These are phyloP conservation scores for Ciona savignyi DNA, from an alignment of 23 tunicate species.

Conservation along the genomic window DNA sequence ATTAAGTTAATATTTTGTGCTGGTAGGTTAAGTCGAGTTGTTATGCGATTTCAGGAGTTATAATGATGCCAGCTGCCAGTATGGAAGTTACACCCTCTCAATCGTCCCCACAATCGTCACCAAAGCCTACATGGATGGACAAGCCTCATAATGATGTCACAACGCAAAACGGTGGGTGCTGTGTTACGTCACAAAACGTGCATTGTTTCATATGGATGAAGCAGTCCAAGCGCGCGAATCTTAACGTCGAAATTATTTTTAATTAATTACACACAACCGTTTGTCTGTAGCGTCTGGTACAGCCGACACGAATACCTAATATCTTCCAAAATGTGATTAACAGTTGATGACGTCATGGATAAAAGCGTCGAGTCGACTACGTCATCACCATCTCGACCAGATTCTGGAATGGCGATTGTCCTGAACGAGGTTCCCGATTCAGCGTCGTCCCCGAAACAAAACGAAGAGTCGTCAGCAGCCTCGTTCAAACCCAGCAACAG, in stretches of 20 bases:
- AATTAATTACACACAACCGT: no score
- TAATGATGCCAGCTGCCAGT: background rate
- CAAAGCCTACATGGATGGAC: background rate
- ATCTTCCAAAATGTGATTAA: no score
- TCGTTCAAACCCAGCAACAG: background rate
- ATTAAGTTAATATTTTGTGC: no score
- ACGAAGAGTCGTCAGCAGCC: background rate
- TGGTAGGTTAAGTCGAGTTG: slow-evolving; percentile 1
- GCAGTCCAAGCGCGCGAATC: background rate
- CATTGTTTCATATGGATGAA: background rate
- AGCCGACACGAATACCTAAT: no score
- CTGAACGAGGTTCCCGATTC: background rate
- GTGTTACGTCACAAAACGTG: background rate
- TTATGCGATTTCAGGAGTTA: background rate
- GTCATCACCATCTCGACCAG: background rate
- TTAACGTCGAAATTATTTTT: background rate
- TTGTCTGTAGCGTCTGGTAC: no score
- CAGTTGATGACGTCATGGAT: background rate
- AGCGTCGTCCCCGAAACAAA: background rate
- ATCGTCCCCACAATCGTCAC: background rate
- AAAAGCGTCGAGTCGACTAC: background rate
- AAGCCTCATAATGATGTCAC: background rate
- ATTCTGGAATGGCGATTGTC: background rate
- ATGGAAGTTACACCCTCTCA: background rate
- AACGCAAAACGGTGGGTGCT: background rate